These are phyloP conservation scores for Adrianichthys oophorus DNA, from an alignment of 2,797 vertebrate genomes.

Conservation along the genomic window DNA sequence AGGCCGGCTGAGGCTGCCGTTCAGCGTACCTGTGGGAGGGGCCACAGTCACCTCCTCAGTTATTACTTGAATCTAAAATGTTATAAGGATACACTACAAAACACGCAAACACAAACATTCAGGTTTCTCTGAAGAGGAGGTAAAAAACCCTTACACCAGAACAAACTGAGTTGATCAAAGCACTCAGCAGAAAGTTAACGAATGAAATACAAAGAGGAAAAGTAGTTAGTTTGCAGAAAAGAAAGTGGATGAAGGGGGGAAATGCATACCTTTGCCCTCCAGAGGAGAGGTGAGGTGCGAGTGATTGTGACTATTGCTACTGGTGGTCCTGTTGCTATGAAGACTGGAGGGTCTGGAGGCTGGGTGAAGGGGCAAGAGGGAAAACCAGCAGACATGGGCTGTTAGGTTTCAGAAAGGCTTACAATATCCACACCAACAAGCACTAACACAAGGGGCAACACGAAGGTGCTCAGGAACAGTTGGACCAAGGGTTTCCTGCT, in stretches of 20 bases:
- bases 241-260: conserved; percentile 1
- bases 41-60: no score
- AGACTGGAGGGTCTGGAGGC: conserved; percentile 93
- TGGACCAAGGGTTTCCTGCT: conserved; percentile 71
- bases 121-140: neutral
- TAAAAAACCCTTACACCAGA: conserved; percentile 5
- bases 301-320: conserved; percentile 98
- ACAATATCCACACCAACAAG: conserved; percentile 37
- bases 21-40: conserved; percentile 77
- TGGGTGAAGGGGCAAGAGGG: conserved; percentile 66
- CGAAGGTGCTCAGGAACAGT: conserved; percentile 22
- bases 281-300: conserved; percentile 83
- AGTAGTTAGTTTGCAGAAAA: conserved; percentile 7
- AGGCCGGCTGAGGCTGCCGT: conserved; percentile 85
- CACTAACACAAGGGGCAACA: conserved; percentile 37
- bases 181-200: neutral
- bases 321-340: conserved; percentile 94
- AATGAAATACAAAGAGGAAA: conserved; percentile 4
- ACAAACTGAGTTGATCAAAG: neutral
- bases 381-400: conserved; percentile 45
- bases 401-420: conserved; percentile 45
- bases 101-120: neutral
- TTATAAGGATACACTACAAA: neutral
- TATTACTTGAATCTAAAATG: neutral
- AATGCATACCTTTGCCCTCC: conserved; percentile 91